Evolutionary conservation across 2,113 vertebrate species (phyloP).

Genomic region (Sterna hirundo): DNA sequence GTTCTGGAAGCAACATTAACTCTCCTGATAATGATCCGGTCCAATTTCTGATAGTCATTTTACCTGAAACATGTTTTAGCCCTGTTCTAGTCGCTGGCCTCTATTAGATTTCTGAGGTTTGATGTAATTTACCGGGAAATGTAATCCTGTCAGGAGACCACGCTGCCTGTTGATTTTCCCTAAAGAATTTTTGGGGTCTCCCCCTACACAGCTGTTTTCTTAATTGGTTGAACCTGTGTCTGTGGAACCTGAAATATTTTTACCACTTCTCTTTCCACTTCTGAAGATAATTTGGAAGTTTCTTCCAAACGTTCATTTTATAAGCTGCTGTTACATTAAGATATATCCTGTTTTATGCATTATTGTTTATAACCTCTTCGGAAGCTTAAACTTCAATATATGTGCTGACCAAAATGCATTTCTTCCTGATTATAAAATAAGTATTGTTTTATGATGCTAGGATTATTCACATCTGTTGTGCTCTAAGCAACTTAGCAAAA

Average conservation of each 20-base stretch:
- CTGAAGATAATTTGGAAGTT: constrained; percentile 49
- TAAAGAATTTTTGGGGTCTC: not conserved
- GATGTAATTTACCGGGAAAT: not conserved
- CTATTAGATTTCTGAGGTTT: not conserved
- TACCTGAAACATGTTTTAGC: not conserved
- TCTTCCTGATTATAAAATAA: not conserved
- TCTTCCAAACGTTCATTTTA: constrained; percentile 54
- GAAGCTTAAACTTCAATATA: not conserved
- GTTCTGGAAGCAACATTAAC: not conserved
- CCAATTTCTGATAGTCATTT: not conserved
- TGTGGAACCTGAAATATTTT: constrained; percentile 66
- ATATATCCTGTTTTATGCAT: not conserved
- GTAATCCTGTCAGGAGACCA: not conserved
- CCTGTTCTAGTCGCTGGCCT: not conserved
- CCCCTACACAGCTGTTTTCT: constrained; percentile 1
- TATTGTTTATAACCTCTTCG: not conserved
- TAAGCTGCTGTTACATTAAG: constrained; percentile 10
- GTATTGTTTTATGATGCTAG: not conserved
- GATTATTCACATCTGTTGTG: not conserved
- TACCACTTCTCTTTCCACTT: constrained; percentile 49
- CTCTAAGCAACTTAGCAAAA: not conserved
- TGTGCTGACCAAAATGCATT: not conserved
- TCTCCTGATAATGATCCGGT: not conserved
- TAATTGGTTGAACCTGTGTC: constrained; percentile 41
- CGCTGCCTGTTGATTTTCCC: not conserved